Evolutionary conservation across 2,888 invertebrate genomes (phyloP).

Genomic region (Sphecodes monilicornis): DNA sequence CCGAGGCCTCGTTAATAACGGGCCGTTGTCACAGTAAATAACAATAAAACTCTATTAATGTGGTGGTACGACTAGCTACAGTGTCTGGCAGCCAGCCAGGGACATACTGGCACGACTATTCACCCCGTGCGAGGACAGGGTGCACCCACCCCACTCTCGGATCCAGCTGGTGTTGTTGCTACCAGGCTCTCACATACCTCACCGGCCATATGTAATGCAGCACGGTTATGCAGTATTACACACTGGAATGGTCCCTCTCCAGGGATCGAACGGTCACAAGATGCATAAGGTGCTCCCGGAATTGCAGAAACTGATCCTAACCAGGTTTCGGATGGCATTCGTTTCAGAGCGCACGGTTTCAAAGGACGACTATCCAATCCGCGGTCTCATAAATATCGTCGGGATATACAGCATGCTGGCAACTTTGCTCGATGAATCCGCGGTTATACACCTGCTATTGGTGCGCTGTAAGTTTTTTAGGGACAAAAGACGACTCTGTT

Average conservation of each 20-base stretch:
- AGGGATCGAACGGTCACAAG: constrained; percentile 63
- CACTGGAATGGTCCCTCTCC: constrained; percentile 62
- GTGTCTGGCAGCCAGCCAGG: constrained; percentile 78
- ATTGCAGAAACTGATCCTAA: constrained; percentile 34
- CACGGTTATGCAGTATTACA: constrained; percentile 77
- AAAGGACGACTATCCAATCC: background rate
- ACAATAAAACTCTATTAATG: constrained; percentile 84
- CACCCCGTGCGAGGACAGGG: constrained; percentile 69
- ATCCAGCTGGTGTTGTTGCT: constrained; percentile 55
- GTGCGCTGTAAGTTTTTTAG: background rate
- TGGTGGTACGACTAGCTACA: constrained; percentile 80
- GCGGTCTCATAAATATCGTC: background rate
- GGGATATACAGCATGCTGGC: too few species aligned
- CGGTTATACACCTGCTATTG: background rate
- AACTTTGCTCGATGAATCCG: background rate
- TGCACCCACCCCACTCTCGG: constrained; percentile 47
- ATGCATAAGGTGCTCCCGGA: constrained; percentile 58
- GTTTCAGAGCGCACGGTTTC: background rate
- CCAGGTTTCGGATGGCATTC: background rate
- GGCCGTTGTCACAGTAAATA: constrained; percentile 80
- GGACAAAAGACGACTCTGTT: background rate
- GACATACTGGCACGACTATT: constrained; percentile 77
- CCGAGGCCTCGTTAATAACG: constrained; percentile 66
- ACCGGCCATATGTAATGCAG: constrained; percentile 73
- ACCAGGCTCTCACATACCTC: constrained; percentile 64